These are phyloP conservation scores for Stegastes partitus DNA, from an alignment of 2,113 vertebrate species.

Conservation along the genomic window DNA sequence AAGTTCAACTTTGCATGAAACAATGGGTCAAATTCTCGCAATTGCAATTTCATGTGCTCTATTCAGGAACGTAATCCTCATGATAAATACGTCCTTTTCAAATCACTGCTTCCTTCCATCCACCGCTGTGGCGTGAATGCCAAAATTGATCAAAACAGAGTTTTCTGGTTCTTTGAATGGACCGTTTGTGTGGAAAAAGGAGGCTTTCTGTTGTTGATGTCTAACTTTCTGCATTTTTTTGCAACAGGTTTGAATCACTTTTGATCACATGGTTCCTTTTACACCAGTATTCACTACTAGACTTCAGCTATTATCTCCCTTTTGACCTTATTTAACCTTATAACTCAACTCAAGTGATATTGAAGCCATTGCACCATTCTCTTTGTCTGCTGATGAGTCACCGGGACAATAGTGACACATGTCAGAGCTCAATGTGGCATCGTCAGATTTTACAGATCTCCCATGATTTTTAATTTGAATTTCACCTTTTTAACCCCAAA, in stretches of 20 bases:
- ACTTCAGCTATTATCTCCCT: not conserved
- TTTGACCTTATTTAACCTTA: not conserved
- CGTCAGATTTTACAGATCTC: no score
- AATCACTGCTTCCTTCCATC: not conserved
- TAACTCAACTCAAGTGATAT: not conserved
- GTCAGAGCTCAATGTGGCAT: no score
- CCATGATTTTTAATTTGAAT: no score
- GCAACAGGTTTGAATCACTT: no score
- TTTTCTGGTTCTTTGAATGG: not conserved
- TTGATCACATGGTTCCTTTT: not conserved
- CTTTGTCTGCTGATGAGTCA: no score
- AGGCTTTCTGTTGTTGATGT: not conserved
- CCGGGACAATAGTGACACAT: no score
- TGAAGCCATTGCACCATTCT: no score
- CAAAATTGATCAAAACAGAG: not conserved
- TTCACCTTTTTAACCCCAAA: no score
- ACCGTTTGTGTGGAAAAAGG: not conserved
- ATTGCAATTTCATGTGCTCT: not conserved
- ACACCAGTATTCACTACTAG: not conserved
- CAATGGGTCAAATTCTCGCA: not conserved
- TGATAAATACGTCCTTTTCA: not conserved
- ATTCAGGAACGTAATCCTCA: not conserved
- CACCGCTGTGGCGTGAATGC: not conserved
- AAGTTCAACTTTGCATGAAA: slow-evolving; percentile 2
- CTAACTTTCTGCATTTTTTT: not conserved